A percentile compares a stretch with the other conserved stretches of the same genome.
Evolutionary conservation across 2,888 invertebrate genomes (phyloP).

Genomic region (Phragmatobia fuliginosa): DNA sequence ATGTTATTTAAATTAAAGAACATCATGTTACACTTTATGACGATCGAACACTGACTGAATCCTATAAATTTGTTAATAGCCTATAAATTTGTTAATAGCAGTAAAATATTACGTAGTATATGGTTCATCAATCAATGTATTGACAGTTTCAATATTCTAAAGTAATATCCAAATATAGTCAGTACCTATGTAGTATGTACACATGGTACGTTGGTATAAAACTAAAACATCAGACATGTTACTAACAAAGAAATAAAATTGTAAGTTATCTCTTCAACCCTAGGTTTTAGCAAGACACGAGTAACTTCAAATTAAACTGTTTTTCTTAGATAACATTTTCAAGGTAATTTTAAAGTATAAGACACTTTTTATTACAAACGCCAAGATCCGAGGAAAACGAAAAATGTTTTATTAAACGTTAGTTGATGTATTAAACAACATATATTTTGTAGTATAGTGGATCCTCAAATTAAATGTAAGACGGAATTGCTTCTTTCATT

Average conservation of each 20-base stretch:
- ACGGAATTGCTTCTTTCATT: constrained; percentile 36
- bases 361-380: not conserved
- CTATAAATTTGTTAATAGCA: not conserved
- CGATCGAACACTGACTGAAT: not conserved
- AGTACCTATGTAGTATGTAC: not conserved
- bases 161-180: constrained; percentile 27
- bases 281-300: not conserved
- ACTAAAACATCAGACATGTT: not conserved
- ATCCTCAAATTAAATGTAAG: constrained; percentile 6
- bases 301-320: not conserved
- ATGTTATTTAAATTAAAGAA: not conserved
- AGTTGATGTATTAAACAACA: not conserved
- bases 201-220: not conserved
- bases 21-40: too few species aligned
- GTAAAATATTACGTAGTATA: not conserved
- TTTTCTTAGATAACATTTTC: not conserved
- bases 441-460: not conserved
- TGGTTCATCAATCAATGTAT: constrained; percentile 6
- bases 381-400: not conserved
- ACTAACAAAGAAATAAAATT: not conserved
- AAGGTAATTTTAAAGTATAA: not conserved
- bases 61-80: too few species aligned
- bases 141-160: constrained; percentile 25
- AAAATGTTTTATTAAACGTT: not conserved
- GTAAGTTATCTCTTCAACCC: not conserved